phyloP scores from a whole-genome alignment of 2,888 invertebrate genomes.

The Ethmia dodecea region DNA sequence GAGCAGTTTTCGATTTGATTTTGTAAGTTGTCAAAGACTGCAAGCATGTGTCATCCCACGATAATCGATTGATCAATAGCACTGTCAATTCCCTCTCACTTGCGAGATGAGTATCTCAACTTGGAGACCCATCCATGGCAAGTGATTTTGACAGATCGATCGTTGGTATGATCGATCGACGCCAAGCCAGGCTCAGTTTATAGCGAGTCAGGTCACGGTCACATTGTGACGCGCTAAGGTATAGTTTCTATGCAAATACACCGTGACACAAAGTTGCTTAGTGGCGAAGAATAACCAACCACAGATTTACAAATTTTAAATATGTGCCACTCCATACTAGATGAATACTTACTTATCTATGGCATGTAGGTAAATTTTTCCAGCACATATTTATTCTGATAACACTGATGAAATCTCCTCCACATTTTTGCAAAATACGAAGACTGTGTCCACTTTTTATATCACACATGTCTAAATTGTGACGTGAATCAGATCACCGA shows the following conservation, averaged over 20 bases:
- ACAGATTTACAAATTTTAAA: too few relatives aligned
- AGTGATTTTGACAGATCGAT: conserved; percentile 8
- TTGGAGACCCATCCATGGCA: conserved; percentile 9
- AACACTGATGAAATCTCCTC: too few relatives aligned
- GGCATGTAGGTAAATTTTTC: too few relatives aligned
- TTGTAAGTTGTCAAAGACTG: background rate
- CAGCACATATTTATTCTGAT: too few relatives aligned
- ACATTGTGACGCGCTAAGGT: conserved; percentile 3
- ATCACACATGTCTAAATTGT: conserved; percentile 5
- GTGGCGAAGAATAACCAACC: too few relatives aligned
- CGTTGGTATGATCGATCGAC: conserved; percentile 10
- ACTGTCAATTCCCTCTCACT: conserved; percentile 5
- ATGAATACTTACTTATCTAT: too few relatives aligned
- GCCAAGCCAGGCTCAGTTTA: conserved; percentile 5
- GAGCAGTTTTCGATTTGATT: too few relatives aligned
- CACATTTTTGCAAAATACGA: too few relatives aligned
- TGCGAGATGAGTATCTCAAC: conserved; percentile 12
- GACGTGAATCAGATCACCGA: conserved; percentile 8
- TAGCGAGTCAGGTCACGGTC: conserved; percentile 7
- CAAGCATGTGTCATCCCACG: background rate
- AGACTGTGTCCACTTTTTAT: too few relatives aligned
- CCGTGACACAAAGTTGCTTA: too few relatives aligned
- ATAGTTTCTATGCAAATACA: conserved; percentile 9
- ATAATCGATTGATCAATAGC: conserved; percentile 7
- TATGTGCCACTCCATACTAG: too few relatives aligned